These are phyloP conservation scores for Tetragonula clypearis DNA, from an alignment of 1,140 invertebrate genomes.

Conservation along the genomic window DNA sequence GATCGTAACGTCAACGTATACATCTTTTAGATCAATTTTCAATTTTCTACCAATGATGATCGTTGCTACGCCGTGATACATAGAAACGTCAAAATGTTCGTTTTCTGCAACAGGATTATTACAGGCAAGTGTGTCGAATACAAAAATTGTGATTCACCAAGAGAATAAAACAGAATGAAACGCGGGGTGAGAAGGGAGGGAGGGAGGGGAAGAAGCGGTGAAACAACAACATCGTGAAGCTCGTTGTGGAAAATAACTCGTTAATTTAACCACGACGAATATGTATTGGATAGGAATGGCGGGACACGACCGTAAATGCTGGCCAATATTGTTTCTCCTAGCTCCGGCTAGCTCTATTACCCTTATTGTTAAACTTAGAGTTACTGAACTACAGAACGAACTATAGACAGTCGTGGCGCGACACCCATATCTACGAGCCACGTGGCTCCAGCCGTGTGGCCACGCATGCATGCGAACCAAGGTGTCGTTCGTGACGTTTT, in stretches of 20 bases:
- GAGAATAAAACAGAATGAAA: too few relatives aligned
- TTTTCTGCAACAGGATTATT: too few relatives aligned
- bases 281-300: conserved; percentile 2
- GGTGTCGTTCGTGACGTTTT: conserved; percentile 39
- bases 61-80: too few relatives aligned
- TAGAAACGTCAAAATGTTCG: too few relatives aligned
- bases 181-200: not conserved
- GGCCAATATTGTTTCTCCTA: conserved; percentile 67
- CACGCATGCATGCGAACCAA: conserved; percentile 62
- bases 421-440: conserved; percentile 76
- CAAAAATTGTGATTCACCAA: too few relatives aligned
- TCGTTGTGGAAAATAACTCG: conserved; percentile 27
- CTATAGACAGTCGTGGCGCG: conserved; percentile 76
- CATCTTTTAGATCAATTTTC: too few relatives aligned
- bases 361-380: conserved; percentile 81
- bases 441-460: conserved; percentile 76
- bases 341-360: conserved; percentile 72
- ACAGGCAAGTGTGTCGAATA: too few relatives aligned
- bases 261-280: conserved; percentile 66
- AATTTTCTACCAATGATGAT: too few relatives aligned
- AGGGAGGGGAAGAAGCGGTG: not conserved
- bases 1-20: too few relatives aligned
- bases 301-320: conserved; percentile 40
- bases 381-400: conserved; percentile 80
- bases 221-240: not conserved